Base-by-base conservation (phyloP, 2,113 vertebrate species). In the Lamprologus ornatipinnis region DNA sequence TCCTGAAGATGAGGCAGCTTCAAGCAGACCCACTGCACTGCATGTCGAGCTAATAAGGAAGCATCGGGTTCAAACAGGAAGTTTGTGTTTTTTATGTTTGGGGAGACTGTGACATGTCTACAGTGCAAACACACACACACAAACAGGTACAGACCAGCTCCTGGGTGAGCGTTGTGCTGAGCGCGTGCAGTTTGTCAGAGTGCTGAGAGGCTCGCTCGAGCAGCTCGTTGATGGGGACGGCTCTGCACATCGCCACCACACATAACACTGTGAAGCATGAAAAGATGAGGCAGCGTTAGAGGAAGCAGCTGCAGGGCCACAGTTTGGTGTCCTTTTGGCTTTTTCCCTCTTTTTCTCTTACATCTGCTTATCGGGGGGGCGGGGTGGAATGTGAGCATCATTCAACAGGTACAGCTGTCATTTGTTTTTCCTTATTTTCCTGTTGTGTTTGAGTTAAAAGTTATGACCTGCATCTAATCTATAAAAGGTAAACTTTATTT, bases 111-210 rank as follows among this genome's bases (percentile, higher is more conserved):
- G 42, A 49, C 70, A 78, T 78, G 19, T 78, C 4, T 49, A 78
- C 42, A 78, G 42, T 78, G 6, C 70, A 78, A 78, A 78, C 70
- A 78, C 68, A 45, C 11, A 70, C 68, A 70, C 68, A 73, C 4
- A 75, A 0, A n/a, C 60, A 85, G 14, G 84, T 40, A 94, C 96
- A 92, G 73, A 97, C 97, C 94, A 97, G 93, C 33, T 96, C 95
- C 1, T 95, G 95, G 45, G 92, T 92, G 57, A 97, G 95, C 2
- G 63, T 89, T 0, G 94, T 95, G 93, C 96, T 97, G 92, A 97
- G 95, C 1, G 95, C 93, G 93, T 97, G 96, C 45, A 97, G 91
- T 9, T 89, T 94, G 93, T 97, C 96, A 0, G 96, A 97, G 57
- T 93, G 91, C 47, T 97, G 95, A n/a, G 96, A 95, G 2, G 94